Percentiles rank a stretch among this genome's conserved stretches.
These are phyloP conservation scores for Trisateles emortualis DNA, from an alignment of 2,888 invertebrate species.

Conservation along the genomic window DNA sequence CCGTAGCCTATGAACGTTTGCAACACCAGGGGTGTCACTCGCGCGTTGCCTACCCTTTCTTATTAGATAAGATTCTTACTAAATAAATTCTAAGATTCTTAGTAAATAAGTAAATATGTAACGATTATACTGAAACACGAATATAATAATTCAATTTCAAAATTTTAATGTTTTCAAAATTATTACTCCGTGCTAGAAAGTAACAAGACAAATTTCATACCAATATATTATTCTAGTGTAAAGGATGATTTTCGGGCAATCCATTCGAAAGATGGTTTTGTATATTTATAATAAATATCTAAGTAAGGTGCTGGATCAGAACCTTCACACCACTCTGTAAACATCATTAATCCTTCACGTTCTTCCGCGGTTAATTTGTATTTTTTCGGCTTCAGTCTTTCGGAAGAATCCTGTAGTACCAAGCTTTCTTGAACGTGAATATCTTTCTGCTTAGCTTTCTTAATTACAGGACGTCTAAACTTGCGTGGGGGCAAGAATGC, in stretches of 20 bases:
- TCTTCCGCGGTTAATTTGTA: slow-evolving; percentile 72
- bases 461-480: slow-evolving; percentile 65
- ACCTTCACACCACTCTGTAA: slow-evolving; percentile 82
- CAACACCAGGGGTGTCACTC: too few species aligned
- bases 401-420: slow-evolving; percentile 58
- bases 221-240: neutral
- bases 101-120: too few species aligned
- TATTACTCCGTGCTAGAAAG: neutral
- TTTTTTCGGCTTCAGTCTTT: slow-evolving; percentile 55
- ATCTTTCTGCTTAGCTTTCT: slow-evolving; percentile 73
- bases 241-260: slow-evolving; percentile 46
- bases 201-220: neutral
- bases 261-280: slow-evolving; percentile 69
- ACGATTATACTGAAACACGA: neutral
- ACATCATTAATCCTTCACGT: slow-evolving; percentile 67
- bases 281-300: slow-evolving; percentile 68
- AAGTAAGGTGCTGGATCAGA: slow-evolving; percentile 72
- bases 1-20: too few species aligned
- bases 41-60: too few species aligned
- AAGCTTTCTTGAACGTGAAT: slow-evolving; percentile 49
- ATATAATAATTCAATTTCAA: neutral
- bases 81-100: too few species aligned
- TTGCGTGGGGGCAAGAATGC: slow-evolving; percentile 75
- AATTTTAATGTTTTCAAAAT: neutral
- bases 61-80: too few species aligned